These are phyloP conservation scores for Nesidiocoris tenuis DNA, from an alignment of 2,888 invertebrate species.

Conservation along the genomic window DNA sequence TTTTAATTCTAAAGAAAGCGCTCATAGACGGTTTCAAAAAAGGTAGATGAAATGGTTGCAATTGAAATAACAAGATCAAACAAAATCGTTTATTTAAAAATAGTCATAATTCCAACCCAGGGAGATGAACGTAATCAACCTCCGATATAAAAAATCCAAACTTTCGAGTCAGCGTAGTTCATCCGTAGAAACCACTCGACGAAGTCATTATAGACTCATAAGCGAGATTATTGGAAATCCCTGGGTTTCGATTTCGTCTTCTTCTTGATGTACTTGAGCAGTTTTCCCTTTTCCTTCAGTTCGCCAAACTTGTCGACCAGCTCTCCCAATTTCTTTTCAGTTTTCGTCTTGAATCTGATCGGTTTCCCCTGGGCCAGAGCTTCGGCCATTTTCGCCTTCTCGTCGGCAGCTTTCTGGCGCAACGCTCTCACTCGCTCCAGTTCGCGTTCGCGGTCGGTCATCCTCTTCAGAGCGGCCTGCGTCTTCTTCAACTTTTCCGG, in stretches of 20 bases:
- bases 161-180: too few species aligned
- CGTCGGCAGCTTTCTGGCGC: conserved; percentile 23
- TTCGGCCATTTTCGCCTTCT: conserved; percentile 38
- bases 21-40: too few species aligned
- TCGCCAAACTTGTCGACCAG: conserved; percentile 78
- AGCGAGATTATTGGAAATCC: too few species aligned
- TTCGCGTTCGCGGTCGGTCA: conserved; percentile 31
- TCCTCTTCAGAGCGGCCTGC: conserved; percentile 69
- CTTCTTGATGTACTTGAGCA: conserved; percentile 78
- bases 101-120: too few species aligned
- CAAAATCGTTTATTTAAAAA: too few species aligned
- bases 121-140: too few species aligned
- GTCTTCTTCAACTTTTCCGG: conserved; percentile 65
- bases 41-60: too few species aligned
- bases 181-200: too few species aligned
- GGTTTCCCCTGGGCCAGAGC: conserved; percentile 39
- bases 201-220: too few species aligned
- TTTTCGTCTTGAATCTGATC: conserved; percentile 38
- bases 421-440: conserved; percentile 44
- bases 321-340: conserved; percentile 69
- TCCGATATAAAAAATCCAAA: too few species aligned
- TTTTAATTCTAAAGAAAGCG: too few species aligned
- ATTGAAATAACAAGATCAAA: too few species aligned
- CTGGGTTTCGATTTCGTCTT: conserved; percentile 54
- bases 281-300: conserved; percentile 71